Evolutionary conservation across 2,888 invertebrate species (phyloP).

Genomic region (Lobophora halterata): DNA sequence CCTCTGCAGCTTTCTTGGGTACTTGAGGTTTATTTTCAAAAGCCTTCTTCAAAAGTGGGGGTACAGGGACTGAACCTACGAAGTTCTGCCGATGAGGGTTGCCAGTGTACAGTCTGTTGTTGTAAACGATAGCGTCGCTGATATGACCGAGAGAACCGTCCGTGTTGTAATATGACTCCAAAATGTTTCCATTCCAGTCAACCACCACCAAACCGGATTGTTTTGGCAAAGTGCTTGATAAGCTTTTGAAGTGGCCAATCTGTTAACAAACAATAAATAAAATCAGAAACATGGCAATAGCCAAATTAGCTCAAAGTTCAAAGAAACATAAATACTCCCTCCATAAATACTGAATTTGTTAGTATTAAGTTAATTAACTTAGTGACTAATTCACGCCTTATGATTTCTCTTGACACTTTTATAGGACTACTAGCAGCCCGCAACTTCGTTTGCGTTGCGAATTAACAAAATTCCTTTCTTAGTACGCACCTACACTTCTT

Average conservation of each 20-base stretch:
- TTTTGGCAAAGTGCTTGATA: conserved; percentile 55
- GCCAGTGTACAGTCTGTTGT: conserved; percentile 84
- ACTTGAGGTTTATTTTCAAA: conserved; percentile 38
- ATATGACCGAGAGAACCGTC: conserved; percentile 77
- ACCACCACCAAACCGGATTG: conserved; percentile 83
- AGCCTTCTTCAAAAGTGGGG: conserved; percentile 69
- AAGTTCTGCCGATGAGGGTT: conserved; percentile 83
- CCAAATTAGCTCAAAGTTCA: too few relatives aligned
- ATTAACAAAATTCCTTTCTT: too few relatives aligned
- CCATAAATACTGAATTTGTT: too few relatives aligned
- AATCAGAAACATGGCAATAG: too few relatives aligned
- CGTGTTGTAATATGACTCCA: conserved; percentile 84
- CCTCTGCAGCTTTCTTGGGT: conserved; percentile 37
- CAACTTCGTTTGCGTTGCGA: too few relatives aligned
- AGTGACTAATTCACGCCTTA: too few relatives aligned
- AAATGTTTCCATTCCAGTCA: conserved; percentile 86
- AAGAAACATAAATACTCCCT: too few relatives aligned
- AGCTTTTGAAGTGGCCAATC: conserved; percentile 84
- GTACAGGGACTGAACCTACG: conserved; percentile 83
- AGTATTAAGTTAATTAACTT: too few relatives aligned
- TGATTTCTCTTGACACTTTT: too few relatives aligned
- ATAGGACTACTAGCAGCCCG: too few relatives aligned
- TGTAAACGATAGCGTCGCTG: conserved; percentile 85
- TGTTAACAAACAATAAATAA: conserved; percentile 48
- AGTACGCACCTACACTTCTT: too few relatives aligned